These are phyloP conservation scores for Mohoua ochrocephala DNA, from an alignment of 2,113 vertebrate species.

Conservation along the genomic window DNA sequence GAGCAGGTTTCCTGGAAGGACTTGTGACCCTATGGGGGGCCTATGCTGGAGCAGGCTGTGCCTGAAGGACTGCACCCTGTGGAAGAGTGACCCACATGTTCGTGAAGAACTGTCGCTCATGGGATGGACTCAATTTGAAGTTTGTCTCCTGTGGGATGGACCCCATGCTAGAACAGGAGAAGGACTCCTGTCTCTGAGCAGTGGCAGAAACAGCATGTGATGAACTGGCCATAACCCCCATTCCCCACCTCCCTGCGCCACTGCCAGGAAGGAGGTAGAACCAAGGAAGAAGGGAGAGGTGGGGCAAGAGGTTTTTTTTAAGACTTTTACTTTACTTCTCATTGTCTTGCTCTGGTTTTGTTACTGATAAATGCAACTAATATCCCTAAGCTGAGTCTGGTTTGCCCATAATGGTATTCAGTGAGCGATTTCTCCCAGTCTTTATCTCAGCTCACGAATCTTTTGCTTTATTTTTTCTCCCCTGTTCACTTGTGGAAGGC, in stretches of 20 bases:
- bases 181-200: not conserved
- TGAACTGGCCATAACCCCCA: not conserved
- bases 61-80: not conserved
- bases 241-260: not conserved
- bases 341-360: not conserved
- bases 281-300: not conserved
- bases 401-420: rapidly evolving
- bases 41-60: not conserved
- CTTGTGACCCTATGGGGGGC: not conserved
- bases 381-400: not conserved
- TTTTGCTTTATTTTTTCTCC: not conserved
- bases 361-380: not conserved
- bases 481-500: not conserved
- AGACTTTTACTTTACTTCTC: not conserved
- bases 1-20: not conserved
- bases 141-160: not conserved
- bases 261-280: not conserved
- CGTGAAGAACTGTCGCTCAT: not conserved
- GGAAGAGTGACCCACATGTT: not conserved
- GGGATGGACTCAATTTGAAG: not conserved
- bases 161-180: not conserved
- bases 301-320: not conserved
- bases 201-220: not conserved
- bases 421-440: not conserved
- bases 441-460: not conserved